Base-by-base conservation (phyloP, 2,888 invertebrate genomes). In the Dascillus cervinus region DNA sequence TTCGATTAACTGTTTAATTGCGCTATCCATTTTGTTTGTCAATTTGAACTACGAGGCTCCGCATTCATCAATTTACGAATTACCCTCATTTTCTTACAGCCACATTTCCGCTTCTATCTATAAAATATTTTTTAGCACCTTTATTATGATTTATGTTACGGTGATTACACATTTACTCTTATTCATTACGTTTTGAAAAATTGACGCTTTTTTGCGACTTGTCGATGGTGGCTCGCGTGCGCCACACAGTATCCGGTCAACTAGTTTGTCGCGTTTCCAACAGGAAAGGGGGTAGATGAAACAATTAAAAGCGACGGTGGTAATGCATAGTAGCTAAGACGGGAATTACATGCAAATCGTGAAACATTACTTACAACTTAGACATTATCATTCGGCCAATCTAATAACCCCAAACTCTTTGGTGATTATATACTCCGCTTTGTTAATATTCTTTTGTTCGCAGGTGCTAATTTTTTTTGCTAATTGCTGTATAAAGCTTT, bases 1-100 rank as follows among this genome's bases (percentile, higher is more conserved):
- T 61, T 60, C 55, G 56, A 62, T 62, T 62, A 61, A 53, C 52
- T 54, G 58, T 57, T 60, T 61, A 62, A 62, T 61, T 61, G 60
- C 55, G 55, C 61, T 52, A 62, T 62, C 61, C 60, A 61, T 58
- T 58, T 53, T 58, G 56, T 60, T 60, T 60, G 58, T 58, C 58
- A 57, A 55, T 58, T 58, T 51, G 54, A 57, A 57, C 54, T 49
- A 52, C 53, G 54, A 55, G 33, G 48, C 34, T 50, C 48, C 54
- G 55, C 55, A 59, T 59, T 58, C 56, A 56, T 58, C 59, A 58
- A 58, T 58, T 57, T 56, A 45, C 49, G 44, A 49, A 49, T 51
- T 53, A 50, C 47, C 50, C 47, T 43, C 47, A 44, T 50, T 49
- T 46, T 49, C 52, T 53, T 52, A 45, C 43, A 39, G 32, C 39